Percentiles rank a stretch among this genome's conserved stretches.
These are phyloP conservation scores for Cheilosia vernalis DNA, from an alignment of 2,888 invertebrate genomes.

Conservation along the genomic window DNA sequence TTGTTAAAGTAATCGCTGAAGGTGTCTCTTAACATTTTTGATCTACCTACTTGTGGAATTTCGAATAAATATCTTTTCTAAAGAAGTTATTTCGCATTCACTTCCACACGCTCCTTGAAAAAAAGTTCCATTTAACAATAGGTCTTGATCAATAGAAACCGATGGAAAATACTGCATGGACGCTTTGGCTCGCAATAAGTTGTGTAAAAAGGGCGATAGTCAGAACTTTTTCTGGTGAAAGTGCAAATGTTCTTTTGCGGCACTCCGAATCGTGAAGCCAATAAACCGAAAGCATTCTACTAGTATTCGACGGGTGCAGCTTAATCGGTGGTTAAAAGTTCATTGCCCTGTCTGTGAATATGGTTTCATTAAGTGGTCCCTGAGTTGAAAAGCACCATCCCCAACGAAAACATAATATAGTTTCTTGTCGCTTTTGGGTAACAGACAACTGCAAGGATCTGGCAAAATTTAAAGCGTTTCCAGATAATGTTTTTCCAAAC, in stretches of 20 bases:
- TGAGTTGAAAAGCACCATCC: slow-evolving; percentile 50
- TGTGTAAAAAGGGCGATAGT: slow-evolving; percentile 67
- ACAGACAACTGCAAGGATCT: neutral
- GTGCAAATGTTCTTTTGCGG: slow-evolving; percentile 75
- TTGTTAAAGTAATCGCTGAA: no score
- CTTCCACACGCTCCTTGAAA: slow-evolving; percentile 47
- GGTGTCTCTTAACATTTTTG: slow-evolving; percentile 49
- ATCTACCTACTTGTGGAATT: slow-evolving; percentile 26
- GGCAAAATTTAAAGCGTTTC: slow-evolving; percentile 30
- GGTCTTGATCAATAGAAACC: slow-evolving; percentile 38
- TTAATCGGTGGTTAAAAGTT: slow-evolving; percentile 67
- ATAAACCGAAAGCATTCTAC: slow-evolving; percentile 70
- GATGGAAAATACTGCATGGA: slow-evolving; percentile 59
- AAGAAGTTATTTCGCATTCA: slow-evolving; percentile 38
- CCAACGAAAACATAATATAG: slow-evolving; percentile 28
- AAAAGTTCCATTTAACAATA: slow-evolving; percentile 31
- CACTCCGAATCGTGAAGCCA: slow-evolving; percentile 77
- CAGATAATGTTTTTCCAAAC: slow-evolving; percentile 27
- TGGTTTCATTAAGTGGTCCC: slow-evolving; percentile 34
- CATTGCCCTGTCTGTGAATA: slow-evolving; percentile 33
- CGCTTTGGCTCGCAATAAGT: slow-evolving; percentile 57
- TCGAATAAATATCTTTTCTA: slow-evolving; percentile 22
- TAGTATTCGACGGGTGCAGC: slow-evolving; percentile 59
- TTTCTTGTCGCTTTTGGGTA: slow-evolving; percentile 16
- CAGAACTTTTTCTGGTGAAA: slow-evolving; percentile 65